Evolutionary conservation across 2,888 invertebrate species (phyloP), one percentile per base, ranked within the genome.

Genomic region (Rotaria magnacalcarata): DNA sequence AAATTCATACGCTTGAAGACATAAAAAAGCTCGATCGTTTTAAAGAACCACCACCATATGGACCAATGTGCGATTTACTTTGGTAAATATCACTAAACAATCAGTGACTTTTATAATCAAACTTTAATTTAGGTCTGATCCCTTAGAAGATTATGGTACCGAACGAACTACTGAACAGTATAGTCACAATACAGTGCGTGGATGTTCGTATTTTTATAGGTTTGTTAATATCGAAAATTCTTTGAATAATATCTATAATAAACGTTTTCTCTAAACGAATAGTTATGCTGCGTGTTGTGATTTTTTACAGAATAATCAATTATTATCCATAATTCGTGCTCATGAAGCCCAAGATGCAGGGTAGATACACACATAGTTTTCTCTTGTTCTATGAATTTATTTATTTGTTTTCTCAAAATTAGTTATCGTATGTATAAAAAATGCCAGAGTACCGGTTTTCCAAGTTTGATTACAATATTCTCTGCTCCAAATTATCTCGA

Each of bases 331-430:
- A 92, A 99, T 99, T 92, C 94, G 99, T 92, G 99, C 99, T 90
- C 99, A 99, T 93, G 99, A 99, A 93, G 99, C 99, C 91, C 99
- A 99, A 93, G 99, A 99, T 93, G 98, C 97, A 90, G 98, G 97
- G 93, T 93, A 90, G 90, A 91, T 2, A 50, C 4, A 52, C 11
- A 52, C 8, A 52, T 3, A 14, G 16, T 50, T 50, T 8, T 50
- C 14, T 52, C 3, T 16, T 52, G 11, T 52, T 16, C 16, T 52
- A 11, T 11, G 14, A 11, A 14, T 52, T 14, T 16, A 52, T 3
- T 52, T 11, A 14, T 14, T 52, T 16, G 14, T 52, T 16, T 52
- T 52, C 50, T 52, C 0, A 47, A 47, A 47, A 10, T 11, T 91
- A 94, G 95, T 89, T 99, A 99, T 93, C 95, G 99, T 92, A 99